Conservation (phyloP, 2,888 invertebrate genomes). For the Hoplodrina ambigua region DNA sequence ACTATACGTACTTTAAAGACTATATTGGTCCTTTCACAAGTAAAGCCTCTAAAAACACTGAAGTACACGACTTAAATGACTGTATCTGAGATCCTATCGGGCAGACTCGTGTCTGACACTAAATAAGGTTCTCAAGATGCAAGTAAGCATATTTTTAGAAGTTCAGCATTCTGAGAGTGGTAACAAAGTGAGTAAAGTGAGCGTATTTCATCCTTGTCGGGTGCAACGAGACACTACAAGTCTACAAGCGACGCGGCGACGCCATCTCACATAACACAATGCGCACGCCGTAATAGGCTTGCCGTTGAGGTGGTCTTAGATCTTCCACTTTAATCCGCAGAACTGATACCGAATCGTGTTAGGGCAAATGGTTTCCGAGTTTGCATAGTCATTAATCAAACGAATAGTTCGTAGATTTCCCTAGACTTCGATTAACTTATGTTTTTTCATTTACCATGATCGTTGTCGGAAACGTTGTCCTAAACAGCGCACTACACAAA, state of each 20-base stretch:
- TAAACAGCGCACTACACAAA: conserved; percentile 9
- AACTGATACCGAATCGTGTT: conserved; percentile 42
- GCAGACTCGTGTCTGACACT: conserved; percentile 3
- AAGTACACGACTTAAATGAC: conserved; percentile 1
- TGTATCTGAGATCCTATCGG: conserved; percentile 12
- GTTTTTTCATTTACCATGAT: neutral
- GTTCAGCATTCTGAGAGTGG: conserved; percentile 48
- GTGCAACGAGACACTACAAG: conserved; percentile 70
- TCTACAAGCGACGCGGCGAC: conserved; percentile 42
- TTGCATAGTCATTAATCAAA: neutral
- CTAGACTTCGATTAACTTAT: neutral
- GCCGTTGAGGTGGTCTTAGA: conserved; percentile 72
- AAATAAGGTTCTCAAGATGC: conserved; percentile 28
- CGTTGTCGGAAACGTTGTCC: neutral
- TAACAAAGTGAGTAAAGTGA: conserved; percentile 48
- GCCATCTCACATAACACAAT: conserved; percentile 75
- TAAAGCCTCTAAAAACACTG: conserved; percentile 10
- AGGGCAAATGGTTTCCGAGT: conserved; percentile 18
- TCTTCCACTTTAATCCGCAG: conserved; percentile 56
- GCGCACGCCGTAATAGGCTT: conserved; percentile 71
- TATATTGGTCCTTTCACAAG: conserved; percentile 1
- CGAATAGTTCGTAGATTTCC: neutral
- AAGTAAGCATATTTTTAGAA: conserved; percentile 47
- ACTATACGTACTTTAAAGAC: conserved; percentile 7
- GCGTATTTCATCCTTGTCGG: conserved; percentile 50